A percentile compares a stretch with the other conserved stretches of the same genome.
These are phyloP conservation scores for Emmelina monodactyla DNA, from an alignment of 2,888 invertebrate species.

Conservation along the genomic window DNA sequence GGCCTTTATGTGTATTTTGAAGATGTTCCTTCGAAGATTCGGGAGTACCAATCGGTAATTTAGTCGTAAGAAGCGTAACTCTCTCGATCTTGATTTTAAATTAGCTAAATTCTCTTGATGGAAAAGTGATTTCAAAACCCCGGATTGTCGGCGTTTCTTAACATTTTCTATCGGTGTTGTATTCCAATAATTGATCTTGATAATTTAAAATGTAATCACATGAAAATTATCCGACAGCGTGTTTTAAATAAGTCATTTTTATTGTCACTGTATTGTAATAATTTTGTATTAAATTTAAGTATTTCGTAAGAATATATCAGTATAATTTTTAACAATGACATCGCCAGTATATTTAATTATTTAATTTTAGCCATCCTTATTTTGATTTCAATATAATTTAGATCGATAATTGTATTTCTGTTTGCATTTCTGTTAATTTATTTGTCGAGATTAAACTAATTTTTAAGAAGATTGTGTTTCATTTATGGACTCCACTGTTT, in stretches of 20 bases:
- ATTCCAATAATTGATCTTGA: conserved; percentile 16
- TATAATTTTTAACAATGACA: conserved; percentile 28
- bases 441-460: conserved; percentile 62
- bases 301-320: conserved; percentile 30
- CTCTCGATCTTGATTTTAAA: conserved; percentile 35
- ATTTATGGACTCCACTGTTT: too few relatives aligned
- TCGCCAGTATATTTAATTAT: conserved; percentile 32
- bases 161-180: conserved; percentile 17
- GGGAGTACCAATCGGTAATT: conserved; percentile 47
- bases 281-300: conserved; percentile 27
- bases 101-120: conserved; percentile 22
- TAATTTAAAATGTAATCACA: conserved; percentile 16
- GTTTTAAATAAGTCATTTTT: not conserved
- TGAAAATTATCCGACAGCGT: not conserved
- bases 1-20: conserved; percentile 47
- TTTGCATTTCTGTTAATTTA: conserved; percentile 58
- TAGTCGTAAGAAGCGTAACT: conserved; percentile 51
- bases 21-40: conserved; percentile 36
- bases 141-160: conserved; percentile 20
- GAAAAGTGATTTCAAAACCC: conserved; percentile 45
- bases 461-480: conserved; percentile 36
- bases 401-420: conserved; percentile 31
- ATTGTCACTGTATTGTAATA: conserved; percentile 2
- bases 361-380: conserved; percentile 43
- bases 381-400: conserved; percentile 26